These are phyloP conservation scores for Ophion costatus DNA, from an alignment of 2,888 invertebrate species.

Conservation along the genomic window DNA sequence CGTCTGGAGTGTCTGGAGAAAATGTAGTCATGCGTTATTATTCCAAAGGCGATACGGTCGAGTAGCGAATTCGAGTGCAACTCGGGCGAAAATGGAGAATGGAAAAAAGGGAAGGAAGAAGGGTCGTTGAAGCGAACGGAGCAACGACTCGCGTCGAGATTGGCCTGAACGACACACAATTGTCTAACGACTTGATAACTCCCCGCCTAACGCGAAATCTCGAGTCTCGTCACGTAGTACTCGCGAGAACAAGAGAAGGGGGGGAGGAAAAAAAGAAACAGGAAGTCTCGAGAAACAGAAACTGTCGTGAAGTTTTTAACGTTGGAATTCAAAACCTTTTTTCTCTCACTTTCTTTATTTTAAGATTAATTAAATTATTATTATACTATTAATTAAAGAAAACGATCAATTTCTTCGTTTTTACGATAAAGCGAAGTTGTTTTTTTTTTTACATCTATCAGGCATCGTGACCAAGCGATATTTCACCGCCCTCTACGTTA, in stretches of 20 bases:
- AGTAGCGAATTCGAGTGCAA: not conserved
- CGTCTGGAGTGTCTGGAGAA: no score
- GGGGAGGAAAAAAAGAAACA: not conserved
- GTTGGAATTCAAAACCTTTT: no score
- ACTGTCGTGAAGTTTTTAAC: no score
- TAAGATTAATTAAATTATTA: no score
- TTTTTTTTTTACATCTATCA: no score
- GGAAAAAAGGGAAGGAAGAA: conserved; percentile 25
- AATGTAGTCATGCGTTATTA: not conserved
- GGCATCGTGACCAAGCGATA: not conserved
- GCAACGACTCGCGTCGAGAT: conserved; percentile 43
- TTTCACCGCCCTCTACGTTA: conserved; percentile 41
- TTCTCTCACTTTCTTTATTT: no score
- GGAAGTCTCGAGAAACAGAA: not conserved
- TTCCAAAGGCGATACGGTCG: not conserved
- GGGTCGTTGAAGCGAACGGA: conserved; percentile 34
- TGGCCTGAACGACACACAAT: conserved; percentile 41
- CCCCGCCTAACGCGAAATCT: conserved; percentile 5
- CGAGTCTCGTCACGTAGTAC: conserved; percentile 6
- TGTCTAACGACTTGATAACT: conserved; percentile 55
- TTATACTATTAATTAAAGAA: no score
- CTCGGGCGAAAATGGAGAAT: not conserved
- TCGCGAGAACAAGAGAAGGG: not conserved
- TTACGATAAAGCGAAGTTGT: no score
- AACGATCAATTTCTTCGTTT: no score